These are phyloP conservation scores for Acanthosepion pharaonis DNA, from an alignment of 2,888 invertebrate species.

Conservation along the genomic window DNA sequence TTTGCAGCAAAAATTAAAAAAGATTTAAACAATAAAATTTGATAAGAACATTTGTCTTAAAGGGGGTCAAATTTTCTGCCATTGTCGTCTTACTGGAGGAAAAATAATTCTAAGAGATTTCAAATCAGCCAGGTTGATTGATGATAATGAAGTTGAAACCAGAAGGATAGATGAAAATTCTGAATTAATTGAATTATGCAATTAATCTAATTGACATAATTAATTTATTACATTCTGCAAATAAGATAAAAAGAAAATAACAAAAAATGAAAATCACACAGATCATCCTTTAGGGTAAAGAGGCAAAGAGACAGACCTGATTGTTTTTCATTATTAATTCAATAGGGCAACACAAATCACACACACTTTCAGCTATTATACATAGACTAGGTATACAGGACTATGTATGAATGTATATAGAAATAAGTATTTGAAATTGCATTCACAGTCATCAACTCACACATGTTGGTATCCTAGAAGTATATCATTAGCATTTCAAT, in stretches of 20 bases:
- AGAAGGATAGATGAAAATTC: conserved; percentile 12
- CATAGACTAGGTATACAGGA: no score
- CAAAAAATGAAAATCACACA: no score
- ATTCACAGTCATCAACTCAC: no score
- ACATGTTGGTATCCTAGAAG: no score
- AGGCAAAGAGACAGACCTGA: no score
- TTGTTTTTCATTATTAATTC: no score
- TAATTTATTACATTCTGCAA: background rate
- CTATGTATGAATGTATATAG: no score
- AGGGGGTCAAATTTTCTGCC: conserved; percentile 33
- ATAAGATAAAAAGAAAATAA: background rate
- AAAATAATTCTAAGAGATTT: background rate
- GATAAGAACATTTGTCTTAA: background rate
- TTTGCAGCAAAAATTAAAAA: background rate
- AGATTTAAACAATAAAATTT: background rate
- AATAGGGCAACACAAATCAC: no score
- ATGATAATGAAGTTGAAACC: background rate
- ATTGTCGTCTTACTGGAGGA: background rate
- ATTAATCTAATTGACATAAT: conserved; percentile 22
- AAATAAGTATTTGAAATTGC: no score
- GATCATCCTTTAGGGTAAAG: no score
- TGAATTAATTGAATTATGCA: background rate
- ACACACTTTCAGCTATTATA: no score
- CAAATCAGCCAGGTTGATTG: conserved; percentile 17
- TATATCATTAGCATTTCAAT: no score